Conservation (phyloP, 1,140 invertebrate species). For the Zeugodacus cucurbitae region DNA sequence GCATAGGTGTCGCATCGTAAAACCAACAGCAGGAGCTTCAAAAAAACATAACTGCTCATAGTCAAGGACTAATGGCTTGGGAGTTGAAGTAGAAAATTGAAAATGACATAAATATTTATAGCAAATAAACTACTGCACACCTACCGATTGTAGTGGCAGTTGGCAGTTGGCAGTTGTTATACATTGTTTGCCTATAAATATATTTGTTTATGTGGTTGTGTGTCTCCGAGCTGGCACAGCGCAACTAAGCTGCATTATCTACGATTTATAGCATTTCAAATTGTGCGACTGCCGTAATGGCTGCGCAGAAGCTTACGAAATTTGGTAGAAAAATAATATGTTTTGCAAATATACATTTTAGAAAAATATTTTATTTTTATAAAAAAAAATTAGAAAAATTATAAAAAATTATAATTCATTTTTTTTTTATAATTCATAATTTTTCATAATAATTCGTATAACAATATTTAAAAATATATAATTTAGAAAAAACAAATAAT, state of each 20-base stretch:
- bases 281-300: not conserved
- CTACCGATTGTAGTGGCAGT: not conserved
- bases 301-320: not conserved
- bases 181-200: not conserved
- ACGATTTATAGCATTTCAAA: not conserved
- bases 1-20: not conserved
- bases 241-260: not conserved
- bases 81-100: not conserved
- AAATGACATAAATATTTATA: slow-evolving; percentile 4
- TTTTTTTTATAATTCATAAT: no score
- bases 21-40: not conserved
- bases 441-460: no score
- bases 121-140: slow-evolving; percentile 21
- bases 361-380: no score
- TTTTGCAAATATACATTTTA: no score
- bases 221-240: not conserved
- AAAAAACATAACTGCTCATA: not conserved
- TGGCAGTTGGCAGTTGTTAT: not conserved
- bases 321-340: no score
- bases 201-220: not conserved
- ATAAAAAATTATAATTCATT: no score
- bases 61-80: not conserved
- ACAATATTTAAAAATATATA: no score
- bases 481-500: no score
- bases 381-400: no score